Evolutionary conservation across 2,797 vertebrate genomes (phyloP).

Genomic region (Acanthis flammea): DNA sequence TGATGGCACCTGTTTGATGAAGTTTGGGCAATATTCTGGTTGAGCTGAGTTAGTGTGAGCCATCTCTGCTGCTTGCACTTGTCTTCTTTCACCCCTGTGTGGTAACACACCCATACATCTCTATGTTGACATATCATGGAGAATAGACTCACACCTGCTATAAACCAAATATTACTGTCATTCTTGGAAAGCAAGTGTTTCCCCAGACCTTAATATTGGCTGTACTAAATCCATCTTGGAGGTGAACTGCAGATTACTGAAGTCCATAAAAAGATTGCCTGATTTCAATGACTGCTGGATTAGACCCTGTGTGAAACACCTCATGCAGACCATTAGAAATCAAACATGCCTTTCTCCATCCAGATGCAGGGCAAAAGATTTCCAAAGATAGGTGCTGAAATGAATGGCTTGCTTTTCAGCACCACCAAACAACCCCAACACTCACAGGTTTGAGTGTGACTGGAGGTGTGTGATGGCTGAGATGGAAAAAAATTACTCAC

Average conservation of each 20-base stretch:
- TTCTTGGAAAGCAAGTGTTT: background rate
- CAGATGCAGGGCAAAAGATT: background rate
- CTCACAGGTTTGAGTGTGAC: background rate
- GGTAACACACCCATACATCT: background rate
- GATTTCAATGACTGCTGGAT: background rate
- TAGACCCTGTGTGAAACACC: background rate
- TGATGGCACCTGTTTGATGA: background rate
- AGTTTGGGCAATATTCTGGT: background rate
- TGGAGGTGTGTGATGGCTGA: background rate
- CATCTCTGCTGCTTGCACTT: background rate
- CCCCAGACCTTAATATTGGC: background rate
- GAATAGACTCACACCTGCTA: background rate
- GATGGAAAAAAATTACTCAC: background rate
- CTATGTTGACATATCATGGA: background rate
- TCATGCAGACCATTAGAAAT: background rate
- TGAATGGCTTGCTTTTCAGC: background rate
- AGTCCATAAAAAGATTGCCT: background rate
- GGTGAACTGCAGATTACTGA: background rate
- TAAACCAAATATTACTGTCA: background rate
- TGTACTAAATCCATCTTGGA: background rate
- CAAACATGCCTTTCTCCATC: background rate
- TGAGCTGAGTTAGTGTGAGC: background rate
- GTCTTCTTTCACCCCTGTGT: background rate
- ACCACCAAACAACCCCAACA: background rate
- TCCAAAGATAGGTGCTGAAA: background rate